Conservation (phyloP, 2,797 vertebrate species). For the Gymnothorax javanicus region DNA sequence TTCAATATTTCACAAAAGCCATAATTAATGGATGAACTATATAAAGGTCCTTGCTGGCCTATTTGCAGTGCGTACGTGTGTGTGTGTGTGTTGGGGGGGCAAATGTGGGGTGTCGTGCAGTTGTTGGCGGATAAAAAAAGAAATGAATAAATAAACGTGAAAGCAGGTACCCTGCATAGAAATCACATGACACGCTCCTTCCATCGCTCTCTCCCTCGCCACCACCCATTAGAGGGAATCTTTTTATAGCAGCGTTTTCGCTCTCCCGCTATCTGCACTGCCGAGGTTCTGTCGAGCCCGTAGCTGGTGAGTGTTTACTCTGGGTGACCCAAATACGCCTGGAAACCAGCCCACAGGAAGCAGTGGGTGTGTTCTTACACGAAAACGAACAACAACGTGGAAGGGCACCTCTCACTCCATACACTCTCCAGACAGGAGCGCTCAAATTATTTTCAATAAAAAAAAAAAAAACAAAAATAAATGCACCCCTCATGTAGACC, state of each 20-base stretch:
- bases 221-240: constrained; percentile 38
- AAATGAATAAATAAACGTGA: background rate
- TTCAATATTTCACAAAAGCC: constrained; percentile 69
- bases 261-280: background rate
- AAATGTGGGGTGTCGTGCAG: constrained; percentile 42
- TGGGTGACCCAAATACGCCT: background rate
- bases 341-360: background rate
- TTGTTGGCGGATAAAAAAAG: constrained; percentile 28
- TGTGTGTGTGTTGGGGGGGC: constrained; percentile 35
- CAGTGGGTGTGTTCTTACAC: background rate
- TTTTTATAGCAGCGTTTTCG: background rate
- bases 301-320: background rate
- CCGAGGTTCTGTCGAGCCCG: background rate
- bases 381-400: background rate
- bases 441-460: background rate
- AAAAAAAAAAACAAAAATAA: background rate
- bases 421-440: background rate
- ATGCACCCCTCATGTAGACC: background rate
- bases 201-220: constrained; percentile 26
- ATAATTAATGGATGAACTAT: constrained; percentile 74
- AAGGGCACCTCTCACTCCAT: background rate
- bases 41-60: constrained; percentile 64
- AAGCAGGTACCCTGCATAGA: background rate
- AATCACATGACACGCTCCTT: constrained; percentile 56
- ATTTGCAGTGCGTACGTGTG: constrained; percentile 56